phyloP scores from a whole-genome alignment of 2,797 vertebrate species.

The Tauraco hartlaubi region DNA sequence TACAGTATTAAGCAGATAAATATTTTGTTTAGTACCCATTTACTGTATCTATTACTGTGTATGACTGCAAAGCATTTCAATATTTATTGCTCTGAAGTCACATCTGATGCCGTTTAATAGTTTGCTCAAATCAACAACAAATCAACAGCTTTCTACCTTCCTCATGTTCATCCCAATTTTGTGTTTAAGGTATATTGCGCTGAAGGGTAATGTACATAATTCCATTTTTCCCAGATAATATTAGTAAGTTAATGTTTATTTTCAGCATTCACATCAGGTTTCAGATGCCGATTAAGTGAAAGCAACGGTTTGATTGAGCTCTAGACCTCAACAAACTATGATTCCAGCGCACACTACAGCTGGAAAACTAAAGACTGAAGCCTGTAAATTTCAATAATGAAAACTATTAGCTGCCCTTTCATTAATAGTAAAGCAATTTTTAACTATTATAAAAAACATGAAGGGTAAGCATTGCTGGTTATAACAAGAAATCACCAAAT shows the following conservation, averaged over 20 bases:
- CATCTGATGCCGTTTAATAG: conserved; percentile 40
- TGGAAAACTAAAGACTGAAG: background rate
- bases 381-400: background rate
- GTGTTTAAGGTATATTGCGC: background rate
- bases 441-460: background rate
- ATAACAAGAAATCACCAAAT: background rate
- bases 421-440: background rate
- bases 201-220: background rate
- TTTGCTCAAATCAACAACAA: conserved; percentile 47
- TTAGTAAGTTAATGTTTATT: background rate
- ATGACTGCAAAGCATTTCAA: conserved; percentile 34
- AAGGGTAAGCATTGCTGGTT: background rate
- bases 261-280: background rate
- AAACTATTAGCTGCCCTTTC: background rate
- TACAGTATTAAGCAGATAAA: conserved; percentile 51
- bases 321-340: background rate
- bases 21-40: conserved; percentile 59
- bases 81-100: conserved; percentile 43
- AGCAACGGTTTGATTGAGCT: background rate
- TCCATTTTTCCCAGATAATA: background rate
- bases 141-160: conserved; percentile 3
- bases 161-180: background rate
- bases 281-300: background rate
- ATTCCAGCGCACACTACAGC: background rate
- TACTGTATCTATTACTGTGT: conserved; percentile 25